Percentiles rank a stretch among this genome's conserved stretches.
These are phyloP conservation scores for Orchestia grillus DNA, from an alignment of 1,140 invertebrate genomes.

Conservation along the genomic window DNA sequence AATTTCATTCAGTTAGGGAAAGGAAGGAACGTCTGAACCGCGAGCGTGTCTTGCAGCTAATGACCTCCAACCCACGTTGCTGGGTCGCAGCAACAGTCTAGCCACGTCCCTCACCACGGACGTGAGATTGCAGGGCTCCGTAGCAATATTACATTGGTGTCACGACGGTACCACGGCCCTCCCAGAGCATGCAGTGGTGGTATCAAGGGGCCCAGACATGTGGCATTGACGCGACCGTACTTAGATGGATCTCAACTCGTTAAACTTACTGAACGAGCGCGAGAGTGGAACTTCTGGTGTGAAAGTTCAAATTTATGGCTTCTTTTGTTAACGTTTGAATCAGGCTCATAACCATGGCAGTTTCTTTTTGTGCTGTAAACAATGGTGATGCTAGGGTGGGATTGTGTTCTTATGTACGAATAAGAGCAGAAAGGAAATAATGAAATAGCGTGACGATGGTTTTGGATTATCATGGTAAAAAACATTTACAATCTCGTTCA, in stretches of 20 bases:
- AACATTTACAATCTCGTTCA: too few relatives aligned
- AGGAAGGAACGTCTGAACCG: neutral
- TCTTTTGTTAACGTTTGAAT: neutral
- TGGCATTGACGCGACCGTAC: neutral
- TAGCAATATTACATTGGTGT: neutral
- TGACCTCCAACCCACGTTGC: neutral
- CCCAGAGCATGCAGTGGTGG: too few relatives aligned
- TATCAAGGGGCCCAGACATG: neutral
- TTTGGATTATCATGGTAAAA: too few relatives aligned
- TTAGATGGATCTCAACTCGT: neutral
- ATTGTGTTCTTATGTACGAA: neutral
- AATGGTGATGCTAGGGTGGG: neutral
- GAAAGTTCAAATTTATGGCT: neutral
- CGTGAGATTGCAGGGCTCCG: neutral
- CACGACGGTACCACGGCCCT: neutral
- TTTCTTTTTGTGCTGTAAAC: neutral
- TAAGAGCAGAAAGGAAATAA: neutral
- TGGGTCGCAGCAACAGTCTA: neutral
- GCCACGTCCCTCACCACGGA: neutral
- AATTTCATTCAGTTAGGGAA: slow-evolving; percentile 1
- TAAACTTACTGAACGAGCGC: neutral
- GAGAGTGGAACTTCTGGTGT: neutral
- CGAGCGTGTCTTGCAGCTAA: neutral
- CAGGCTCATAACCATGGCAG: neutral
- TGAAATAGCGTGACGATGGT: neutral